Base-by-base conservation (phyloP, 2,888 invertebrate species). In the Athalia circularis region DNA sequence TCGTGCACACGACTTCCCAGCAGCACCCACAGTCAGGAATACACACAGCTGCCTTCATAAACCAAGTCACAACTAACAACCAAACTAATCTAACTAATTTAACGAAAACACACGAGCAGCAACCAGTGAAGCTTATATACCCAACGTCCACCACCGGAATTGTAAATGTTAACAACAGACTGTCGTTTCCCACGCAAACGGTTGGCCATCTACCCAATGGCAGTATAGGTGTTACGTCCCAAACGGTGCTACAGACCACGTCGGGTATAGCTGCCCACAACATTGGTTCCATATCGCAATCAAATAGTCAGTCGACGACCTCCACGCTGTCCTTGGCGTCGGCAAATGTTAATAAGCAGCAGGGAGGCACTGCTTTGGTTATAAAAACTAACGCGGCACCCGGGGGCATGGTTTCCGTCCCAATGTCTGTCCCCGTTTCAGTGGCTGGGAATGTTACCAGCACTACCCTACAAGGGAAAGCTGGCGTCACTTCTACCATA, bases 201-300 rank as follows among this genome's bases (percentile, higher is more conserved):
- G 88, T 90, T 59, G 87, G 89, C 54, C 89, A 90, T 81, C 89
- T 95, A 85, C 93, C 94, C 68, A 95, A 95, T 91, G 95, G 95
- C 83, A 94, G 94, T 80, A 92, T 95, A 85, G 94, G 93, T 80
- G 90, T 93, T 79, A 91, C 92, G 11, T 88, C 90, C 47, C 92
- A 92, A 83, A 91, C 92, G 80, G 92, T 93, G 82, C 90, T 93
- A 79, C 92, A 92, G 82, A 91, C 92, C 65, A 90, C 92, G 13
- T 89, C 91, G n/a, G 91, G 92, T 29, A 29, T 29, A 84, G 90
- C 91, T 83, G 88, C 62, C 9, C 75, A 75, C 13, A 85, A 81
- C 80, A 81, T 83, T 74, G 85, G 83, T 77, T 83, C 85, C 29
- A 82, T 84, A 75, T 82, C 83, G 72, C 80, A 81, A 67, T 68